These are phyloP conservation scores for Sphecodes monilicornis DNA, from an alignment of 2,888 invertebrate species.

Conservation along the genomic window DNA sequence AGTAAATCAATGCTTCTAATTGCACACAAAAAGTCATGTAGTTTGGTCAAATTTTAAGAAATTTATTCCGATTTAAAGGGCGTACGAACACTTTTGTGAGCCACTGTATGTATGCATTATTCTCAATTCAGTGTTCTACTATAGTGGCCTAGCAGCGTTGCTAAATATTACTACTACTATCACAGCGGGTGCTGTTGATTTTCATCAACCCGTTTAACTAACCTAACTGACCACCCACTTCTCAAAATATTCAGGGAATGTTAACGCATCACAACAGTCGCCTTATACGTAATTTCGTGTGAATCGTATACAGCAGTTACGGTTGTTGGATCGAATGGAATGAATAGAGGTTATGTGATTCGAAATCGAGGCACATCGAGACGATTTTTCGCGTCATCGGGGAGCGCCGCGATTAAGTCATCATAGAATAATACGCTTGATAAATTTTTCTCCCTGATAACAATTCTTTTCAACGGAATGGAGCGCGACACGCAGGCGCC, in stretches of 20 bases:
- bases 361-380: background rate
- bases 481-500: constrained; percentile 67
- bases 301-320: background rate
- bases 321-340: background rate
- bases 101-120: too few species aligned
- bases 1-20: too few species aligned
- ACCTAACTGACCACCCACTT: background rate
- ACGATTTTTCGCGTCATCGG: constrained; percentile 1
- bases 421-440: constrained; percentile 43
- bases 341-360: background rate
- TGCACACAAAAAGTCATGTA: too few species aligned
- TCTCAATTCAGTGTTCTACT: background rate
- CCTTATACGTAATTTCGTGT: background rate
- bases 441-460: constrained; percentile 60
- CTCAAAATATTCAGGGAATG: background rate
- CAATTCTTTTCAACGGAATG: constrained; percentile 53
- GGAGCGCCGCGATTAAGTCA: constrained; percentile 3
- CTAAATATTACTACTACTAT: background rate
- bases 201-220: background rate
- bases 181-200: background rate
- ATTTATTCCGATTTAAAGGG: too few species aligned
- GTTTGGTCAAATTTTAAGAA: too few species aligned
- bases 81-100: too few species aligned
- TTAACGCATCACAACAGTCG: background rate
- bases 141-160: background rate